These are phyloP conservation scores for Ammospiza maritima DNA, from an alignment of 2,797 vertebrate species.

Conservation along the genomic window DNA sequence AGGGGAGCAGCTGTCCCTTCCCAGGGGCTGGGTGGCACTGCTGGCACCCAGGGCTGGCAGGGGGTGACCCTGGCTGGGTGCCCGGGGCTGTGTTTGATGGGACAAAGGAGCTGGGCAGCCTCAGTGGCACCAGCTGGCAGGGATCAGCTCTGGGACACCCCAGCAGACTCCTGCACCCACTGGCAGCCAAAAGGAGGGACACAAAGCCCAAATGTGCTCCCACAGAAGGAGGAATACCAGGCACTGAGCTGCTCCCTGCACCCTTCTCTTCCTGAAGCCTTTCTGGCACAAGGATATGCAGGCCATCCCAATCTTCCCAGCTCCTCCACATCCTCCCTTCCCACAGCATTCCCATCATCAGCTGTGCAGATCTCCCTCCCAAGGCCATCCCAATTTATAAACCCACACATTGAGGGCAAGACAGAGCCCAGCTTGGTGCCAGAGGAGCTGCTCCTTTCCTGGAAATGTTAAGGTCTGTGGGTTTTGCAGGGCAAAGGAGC, in stretches of 20 bases:
- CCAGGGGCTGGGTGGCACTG: background rate
- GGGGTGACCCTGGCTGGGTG: background rate
- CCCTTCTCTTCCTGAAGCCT: background rate
- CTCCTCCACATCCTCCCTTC: background rate
- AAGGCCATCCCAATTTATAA: background rate
- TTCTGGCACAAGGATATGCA: background rate
- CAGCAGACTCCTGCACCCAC: fast-evolving
- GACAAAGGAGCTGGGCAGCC: background rate
- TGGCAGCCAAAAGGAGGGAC: background rate
- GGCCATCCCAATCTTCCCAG: too few species aligned
- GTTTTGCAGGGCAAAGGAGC: background rate
- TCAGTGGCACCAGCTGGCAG: background rate
- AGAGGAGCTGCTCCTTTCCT: background rate
- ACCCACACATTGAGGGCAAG: fast-evolving
- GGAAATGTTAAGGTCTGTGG: background rate
- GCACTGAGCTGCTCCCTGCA: background rate
- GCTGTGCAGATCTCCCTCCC: background rate
- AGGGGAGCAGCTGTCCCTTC: slow-evolving; percentile 1
- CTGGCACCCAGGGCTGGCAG: background rate
- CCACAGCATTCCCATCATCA: background rate
- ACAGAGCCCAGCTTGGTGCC: background rate
- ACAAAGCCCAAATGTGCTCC: background rate
- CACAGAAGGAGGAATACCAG: background rate
- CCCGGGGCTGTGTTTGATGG: background rate
- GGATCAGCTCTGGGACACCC: background rate